Percentiles rank a stretch among this genome's conserved stretches.
Evolutionary conservation across 2,797 vertebrate genomes (phyloP).

Genomic region (Anisognathus igniventris): DNA sequence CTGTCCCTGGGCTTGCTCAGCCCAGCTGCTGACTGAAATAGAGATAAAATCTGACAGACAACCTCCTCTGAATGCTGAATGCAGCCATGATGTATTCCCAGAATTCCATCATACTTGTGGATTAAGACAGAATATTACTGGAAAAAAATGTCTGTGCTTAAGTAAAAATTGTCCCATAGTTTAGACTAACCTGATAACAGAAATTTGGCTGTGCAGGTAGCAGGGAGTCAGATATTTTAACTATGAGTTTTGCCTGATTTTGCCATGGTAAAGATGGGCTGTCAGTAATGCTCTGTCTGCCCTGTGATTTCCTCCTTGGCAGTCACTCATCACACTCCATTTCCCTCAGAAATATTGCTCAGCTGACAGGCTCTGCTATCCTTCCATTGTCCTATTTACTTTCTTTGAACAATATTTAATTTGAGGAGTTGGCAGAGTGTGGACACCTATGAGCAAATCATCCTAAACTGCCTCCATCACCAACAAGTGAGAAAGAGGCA

Average conservation of each 20-base stretch:
- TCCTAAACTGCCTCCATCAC: neutral
- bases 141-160: neutral
- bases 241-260: neutral
- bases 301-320: neutral
- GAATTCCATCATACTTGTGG: neutral
- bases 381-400: neutral
- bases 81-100: neutral
- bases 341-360: neutral
- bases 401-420: slow-evolving; percentile 1
- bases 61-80: neutral
- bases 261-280: neutral
- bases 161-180: neutral
- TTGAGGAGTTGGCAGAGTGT: neutral
- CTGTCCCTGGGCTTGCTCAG: neutral
- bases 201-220: neutral
- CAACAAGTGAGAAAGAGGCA: neutral
- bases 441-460: neutral
- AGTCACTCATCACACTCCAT: neutral
- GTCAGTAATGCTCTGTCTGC: neutral
- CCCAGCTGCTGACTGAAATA: neutral
- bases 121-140: neutral
- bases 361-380: neutral
- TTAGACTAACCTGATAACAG: neutral
- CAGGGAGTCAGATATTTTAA: neutral
- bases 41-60: neutral